Evolutionary conservation across 2,797 vertebrate genomes (phyloP).

Genomic region (Poecilia wingei): DNA sequence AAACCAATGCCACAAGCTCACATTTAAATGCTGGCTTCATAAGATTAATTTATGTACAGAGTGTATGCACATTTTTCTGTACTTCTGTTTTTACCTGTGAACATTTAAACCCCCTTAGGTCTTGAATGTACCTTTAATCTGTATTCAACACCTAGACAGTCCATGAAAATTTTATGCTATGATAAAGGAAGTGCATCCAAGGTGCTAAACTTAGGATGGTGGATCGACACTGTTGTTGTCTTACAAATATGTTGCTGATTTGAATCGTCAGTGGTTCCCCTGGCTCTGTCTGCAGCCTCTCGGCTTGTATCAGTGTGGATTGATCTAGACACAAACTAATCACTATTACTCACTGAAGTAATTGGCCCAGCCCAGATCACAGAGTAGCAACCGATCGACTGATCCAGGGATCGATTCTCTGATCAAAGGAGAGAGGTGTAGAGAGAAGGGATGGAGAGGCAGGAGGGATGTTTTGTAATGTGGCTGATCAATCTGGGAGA

Average conservation of each 20-base stretch:
- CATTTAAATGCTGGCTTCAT: constrained; percentile 45
- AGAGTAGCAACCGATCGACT: constrained; percentile 95
- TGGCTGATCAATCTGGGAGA: constrained; percentile 65
- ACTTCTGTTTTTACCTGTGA: background rate
- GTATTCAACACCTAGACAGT: background rate
- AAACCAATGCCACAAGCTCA: constrained; percentile 89
- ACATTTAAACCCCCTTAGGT: background rate
- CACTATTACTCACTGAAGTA: constrained; percentile 99
- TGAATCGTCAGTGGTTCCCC: constrained; percentile 67
- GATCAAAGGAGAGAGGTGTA: constrained; percentile 87
- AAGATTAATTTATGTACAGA: constrained; percentile 15
- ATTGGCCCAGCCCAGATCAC: constrained; percentile 97
- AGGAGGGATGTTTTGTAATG: constrained; percentile 68
- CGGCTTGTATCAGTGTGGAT: constrained; percentile 90
- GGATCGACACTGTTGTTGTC: constrained; percentile 52
- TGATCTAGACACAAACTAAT: constrained; percentile 98
- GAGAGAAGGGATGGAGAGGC: constrained; percentile 47
- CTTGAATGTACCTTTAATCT: background rate
- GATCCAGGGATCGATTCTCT: constrained; percentile 89
- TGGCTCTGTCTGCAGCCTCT: constrained; percentile 65
- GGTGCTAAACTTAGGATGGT: constrained; percentile 23
- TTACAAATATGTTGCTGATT: constrained; percentile 60
- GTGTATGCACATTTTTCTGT: background rate
- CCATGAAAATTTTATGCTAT: constrained; percentile 7
- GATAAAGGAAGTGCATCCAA: constrained; percentile 33